These are phyloP conservation scores for Loriculus beryllinus DNA, from an alignment of 2,797 vertebrate genomes.

Conservation along the genomic window DNA sequence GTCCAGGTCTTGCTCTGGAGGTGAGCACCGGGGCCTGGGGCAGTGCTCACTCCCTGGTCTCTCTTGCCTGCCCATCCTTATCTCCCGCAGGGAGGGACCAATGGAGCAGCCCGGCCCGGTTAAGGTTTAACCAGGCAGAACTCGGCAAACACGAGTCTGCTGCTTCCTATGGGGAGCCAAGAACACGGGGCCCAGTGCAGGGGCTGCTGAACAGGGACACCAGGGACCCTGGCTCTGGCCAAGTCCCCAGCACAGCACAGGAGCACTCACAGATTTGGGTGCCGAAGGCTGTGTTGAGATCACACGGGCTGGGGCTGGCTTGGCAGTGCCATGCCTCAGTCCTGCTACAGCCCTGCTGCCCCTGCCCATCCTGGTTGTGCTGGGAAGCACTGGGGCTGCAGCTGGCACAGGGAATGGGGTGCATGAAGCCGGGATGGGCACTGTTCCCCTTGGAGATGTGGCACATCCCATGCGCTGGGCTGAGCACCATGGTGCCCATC, in stretches of 20 bases:
- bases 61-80: neutral
- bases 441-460: accelerated
- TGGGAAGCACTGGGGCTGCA: accelerated
- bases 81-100: neutral
- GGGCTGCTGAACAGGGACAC: neutral
- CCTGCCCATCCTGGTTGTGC: neutral
- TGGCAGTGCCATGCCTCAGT: neutral
- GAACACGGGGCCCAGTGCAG: neutral
- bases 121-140: constrained; percentile 62
- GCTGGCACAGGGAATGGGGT: neutral
- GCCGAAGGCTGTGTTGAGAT: accelerated
- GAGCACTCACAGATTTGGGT: neutral
- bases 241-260: neutral
- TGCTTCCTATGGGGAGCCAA: neutral
- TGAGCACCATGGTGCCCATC: neutral
- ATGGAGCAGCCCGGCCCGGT: neutral
- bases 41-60: accelerated
- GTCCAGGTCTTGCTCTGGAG: neutral
- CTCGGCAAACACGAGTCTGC: constrained; percentile 49
- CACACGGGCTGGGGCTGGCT: accelerated
- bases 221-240: accelerated
- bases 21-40: accelerated
- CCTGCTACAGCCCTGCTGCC: neutral
- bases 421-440: accelerated
- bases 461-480: accelerated